Percentiles rank a stretch among this genome's conserved stretches.
Evolutionary conservation across 2,888 invertebrate genomes (phyloP).

Genomic region (Drosophila macrothrix): DNA sequence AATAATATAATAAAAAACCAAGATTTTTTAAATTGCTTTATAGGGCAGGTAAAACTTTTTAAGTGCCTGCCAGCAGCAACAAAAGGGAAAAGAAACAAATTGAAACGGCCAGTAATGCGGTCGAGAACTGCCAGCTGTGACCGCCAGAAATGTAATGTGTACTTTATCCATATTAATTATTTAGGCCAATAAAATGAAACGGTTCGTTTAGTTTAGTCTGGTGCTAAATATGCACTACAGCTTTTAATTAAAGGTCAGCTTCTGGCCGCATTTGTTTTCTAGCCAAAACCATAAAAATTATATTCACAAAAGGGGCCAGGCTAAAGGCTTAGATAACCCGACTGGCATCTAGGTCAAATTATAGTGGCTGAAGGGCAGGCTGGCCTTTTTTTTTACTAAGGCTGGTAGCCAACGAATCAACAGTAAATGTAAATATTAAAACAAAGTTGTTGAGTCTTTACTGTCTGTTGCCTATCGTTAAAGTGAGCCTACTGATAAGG

Average conservation of each 20-base stretch:
- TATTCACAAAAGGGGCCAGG: constrained; percentile 12
- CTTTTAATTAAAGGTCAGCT: constrained; percentile 50
- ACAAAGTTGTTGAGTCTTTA: constrained; percentile 26
- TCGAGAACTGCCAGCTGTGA: constrained; percentile 45
- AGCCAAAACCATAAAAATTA: background rate
- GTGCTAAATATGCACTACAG: constrained; percentile 25
- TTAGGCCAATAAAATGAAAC: constrained; percentile 66
- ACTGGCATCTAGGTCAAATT: constrained; percentile 50
- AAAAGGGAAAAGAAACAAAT: constrained; percentile 37
- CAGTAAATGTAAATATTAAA: constrained; percentile 55
- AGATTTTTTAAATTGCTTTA: constrained; percentile 58
- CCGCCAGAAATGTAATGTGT: constrained; percentile 33
- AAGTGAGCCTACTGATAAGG: constrained; percentile 47
- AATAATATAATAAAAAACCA: constrained; percentile 60
- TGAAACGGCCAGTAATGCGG: constrained; percentile 33
- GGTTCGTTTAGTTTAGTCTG: constrained; percentile 44
- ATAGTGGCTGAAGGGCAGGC: constrained; percentile 45
- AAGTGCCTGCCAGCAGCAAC: constrained; percentile 34
- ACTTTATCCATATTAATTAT: constrained; percentile 55
- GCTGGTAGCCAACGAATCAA: constrained; percentile 37
- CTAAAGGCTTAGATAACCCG: constrained; percentile 22
- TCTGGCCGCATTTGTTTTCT: constrained; percentile 6
- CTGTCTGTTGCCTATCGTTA: constrained; percentile 44
- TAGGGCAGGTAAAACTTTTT: constrained; percentile 54
- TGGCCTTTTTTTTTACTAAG: constrained; percentile 17